phyloP scores from a whole-genome alignment of 2,888 invertebrate species.

The Choreutis nemorana region DNA sequence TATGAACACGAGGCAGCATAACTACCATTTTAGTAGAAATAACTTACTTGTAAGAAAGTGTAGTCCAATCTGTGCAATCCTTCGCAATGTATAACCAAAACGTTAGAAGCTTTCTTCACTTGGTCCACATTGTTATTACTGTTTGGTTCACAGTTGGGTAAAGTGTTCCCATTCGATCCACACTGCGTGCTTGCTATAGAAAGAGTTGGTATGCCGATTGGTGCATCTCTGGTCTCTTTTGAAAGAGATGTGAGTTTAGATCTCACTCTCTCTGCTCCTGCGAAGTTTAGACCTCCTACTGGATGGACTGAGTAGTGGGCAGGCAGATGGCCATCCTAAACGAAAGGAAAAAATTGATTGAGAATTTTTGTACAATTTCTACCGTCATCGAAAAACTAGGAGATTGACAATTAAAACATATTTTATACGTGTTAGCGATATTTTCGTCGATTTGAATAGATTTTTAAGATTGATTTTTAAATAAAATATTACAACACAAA shows the following conservation, averaged over 20 bases:
- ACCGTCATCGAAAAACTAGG: too few species aligned
- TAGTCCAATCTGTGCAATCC: constrained; percentile 71
- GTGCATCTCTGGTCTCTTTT: constrained; percentile 19
- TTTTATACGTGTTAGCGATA: not conserved
- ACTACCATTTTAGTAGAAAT: too few species aligned
- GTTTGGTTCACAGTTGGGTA: not conserved
- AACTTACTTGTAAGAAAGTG: constrained; percentile 70
- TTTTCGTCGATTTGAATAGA: not conserved
- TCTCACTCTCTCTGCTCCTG: constrained; percentile 48
- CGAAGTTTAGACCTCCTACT: constrained; percentile 45
- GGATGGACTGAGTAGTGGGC: constrained; percentile 44
- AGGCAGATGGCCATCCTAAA: constrained; percentile 30
- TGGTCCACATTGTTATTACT: not conserved
- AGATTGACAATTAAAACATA: constrained; percentile 2
- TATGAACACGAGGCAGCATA: too few species aligned
- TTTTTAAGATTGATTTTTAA: not conserved
- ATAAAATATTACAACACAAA: constrained; percentile 1
- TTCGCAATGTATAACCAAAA: constrained; percentile 69
- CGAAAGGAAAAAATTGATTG: not conserved
- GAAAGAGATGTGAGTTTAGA: constrained; percentile 27
- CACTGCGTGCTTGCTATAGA: constrained; percentile 13
- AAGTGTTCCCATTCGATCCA: constrained; percentile 3
- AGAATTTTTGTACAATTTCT: not conserved
- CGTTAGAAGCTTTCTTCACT: constrained; percentile 15
- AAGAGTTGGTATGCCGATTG: constrained; percentile 12